Percentiles rank a stretch among this genome's conserved stretches.
These are phyloP conservation scores for Autographa pulchrina DNA, from an alignment of 2,888 invertebrate species.

Conservation along the genomic window DNA sequence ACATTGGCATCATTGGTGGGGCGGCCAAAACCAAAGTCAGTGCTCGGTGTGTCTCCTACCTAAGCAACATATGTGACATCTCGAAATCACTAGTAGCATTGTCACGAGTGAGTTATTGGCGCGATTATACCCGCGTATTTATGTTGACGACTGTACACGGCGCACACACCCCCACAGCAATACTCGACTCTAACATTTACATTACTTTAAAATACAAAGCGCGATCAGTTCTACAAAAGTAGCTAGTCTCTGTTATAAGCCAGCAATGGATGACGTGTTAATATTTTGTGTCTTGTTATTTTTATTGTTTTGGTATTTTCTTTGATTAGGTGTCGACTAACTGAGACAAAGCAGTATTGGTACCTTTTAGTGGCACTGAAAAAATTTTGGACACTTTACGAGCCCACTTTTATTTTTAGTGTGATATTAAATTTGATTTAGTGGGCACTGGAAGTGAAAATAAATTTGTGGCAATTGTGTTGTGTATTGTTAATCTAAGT, in stretches of 20 bases:
- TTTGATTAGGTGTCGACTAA: conserved; percentile 52
- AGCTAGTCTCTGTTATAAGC: background rate
- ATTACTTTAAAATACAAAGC: conserved; percentile 27
- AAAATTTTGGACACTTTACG: conserved; percentile 46
- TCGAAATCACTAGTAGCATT: conserved; percentile 67
- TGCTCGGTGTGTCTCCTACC: conserved; percentile 48
- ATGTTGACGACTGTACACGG: conserved; percentile 55
- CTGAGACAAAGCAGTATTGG: conserved; percentile 53
- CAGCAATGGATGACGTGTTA: conserved; percentile 22
- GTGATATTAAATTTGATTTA: conserved; percentile 60
- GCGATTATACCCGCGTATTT: conserved; percentile 63
- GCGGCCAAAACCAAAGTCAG: conserved; percentile 6
- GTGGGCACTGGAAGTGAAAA: conserved; percentile 40
- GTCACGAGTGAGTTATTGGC: conserved; percentile 64
- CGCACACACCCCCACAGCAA: conserved; percentile 13
- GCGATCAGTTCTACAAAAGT: background rate
- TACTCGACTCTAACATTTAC: background rate
- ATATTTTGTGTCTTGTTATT: conserved; percentile 9
- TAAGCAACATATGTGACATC: conserved; percentile 65
- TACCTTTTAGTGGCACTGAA: conserved; percentile 49
- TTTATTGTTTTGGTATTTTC: conserved; percentile 14
- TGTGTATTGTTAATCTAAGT: conserved; percentile 47
- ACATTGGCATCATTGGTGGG: too few species aligned
- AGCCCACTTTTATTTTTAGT: conserved; percentile 49
- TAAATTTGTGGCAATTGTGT: conserved; percentile 40